Conservation (phyloP, 1,140 invertebrate genomes). For the Neodiprion pinetum region DNA sequence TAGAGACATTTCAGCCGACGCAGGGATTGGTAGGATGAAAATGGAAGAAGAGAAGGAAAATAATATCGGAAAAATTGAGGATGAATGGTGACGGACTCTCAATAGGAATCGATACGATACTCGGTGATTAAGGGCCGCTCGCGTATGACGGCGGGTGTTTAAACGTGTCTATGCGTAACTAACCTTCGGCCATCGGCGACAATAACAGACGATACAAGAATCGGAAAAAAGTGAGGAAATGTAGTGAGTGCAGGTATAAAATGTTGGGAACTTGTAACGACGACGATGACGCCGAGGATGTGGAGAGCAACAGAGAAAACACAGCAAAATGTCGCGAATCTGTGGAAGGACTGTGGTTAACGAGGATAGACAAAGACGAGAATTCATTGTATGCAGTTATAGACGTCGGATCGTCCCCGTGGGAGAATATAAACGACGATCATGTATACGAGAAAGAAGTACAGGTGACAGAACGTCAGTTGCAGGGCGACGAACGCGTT, state of each 20-base stretch:
- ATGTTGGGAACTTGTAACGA: constrained; percentile 30
- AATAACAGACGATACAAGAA: neutral
- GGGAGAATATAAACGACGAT: neutral
- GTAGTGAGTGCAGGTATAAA: constrained; percentile 38
- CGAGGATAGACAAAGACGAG: neutral
- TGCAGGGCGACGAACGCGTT: too few relatives aligned
- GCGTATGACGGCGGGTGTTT: constrained; percentile 8
- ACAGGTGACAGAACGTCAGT: neutral
- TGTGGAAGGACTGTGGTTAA: constrained; percentile 61
- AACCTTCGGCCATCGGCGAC: neutral
- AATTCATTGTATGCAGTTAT: neutral
- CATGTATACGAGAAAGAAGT: constrained; percentile 14
- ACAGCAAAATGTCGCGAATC: constrained; percentile 37
- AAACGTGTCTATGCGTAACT: constrained; percentile 16
- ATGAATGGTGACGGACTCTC: constrained; percentile 14
- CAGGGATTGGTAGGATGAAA: neutral
- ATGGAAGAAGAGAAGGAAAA: constrained; percentile 14
- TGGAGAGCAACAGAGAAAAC: constrained; percentile 50
- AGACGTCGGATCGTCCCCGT: neutral
- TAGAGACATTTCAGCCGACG: too few relatives aligned
- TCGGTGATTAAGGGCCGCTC: neutral
- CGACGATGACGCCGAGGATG: constrained; percentile 60
- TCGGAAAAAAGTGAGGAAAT: constrained; percentile 36
- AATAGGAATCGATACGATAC: constrained; percentile 16
- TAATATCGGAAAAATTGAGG: constrained; percentile 12